phyloP scores from a whole-genome alignment of 2,888 invertebrate genomes.

The Steinernema scapterisci region DNA sequence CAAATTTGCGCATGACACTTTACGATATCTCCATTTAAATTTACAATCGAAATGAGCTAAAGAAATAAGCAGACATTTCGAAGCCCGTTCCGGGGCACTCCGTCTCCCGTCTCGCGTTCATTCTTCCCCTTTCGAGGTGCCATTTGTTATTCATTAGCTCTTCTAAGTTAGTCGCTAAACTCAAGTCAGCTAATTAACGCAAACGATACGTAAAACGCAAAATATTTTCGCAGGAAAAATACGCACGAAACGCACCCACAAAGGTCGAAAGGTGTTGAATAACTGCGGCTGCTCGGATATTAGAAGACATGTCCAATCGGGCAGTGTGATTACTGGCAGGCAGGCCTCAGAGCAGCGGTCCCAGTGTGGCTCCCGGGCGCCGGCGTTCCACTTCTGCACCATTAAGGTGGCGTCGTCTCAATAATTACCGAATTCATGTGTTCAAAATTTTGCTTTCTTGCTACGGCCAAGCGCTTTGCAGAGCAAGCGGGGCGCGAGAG shows the following conservation, averaged over 20 bases:
- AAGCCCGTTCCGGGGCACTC: neutral
- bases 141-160: conserved; percentile 26
- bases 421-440: conserved; percentile 8
- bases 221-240: neutral
- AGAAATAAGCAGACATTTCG: neutral
- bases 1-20: neutral
- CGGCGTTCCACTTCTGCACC: neutral
- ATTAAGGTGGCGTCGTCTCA: conserved; percentile 23
- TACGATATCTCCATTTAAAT: neutral
- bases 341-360: neutral
- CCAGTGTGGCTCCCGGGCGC: neutral
- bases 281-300: neutral
- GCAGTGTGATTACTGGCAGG: neutral
- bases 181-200: neutral
- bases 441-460: conserved; percentile 4
- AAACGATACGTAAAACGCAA: conserved; percentile 3
- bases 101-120: neutral
- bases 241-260: neutral
- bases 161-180: neutral
- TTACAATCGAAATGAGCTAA: neutral
- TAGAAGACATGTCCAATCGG: neutral
- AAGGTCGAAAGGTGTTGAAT: neutral
- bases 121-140: neutral
- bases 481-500: no score
- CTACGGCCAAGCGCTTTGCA: no score